A percentile compares a stretch with the other conserved stretches of the same genome.
These are phyloP conservation scores for Pseudomyrmex sp. DNA, from an alignment of 1,140 invertebrate species.

Conservation along the genomic window DNA sequence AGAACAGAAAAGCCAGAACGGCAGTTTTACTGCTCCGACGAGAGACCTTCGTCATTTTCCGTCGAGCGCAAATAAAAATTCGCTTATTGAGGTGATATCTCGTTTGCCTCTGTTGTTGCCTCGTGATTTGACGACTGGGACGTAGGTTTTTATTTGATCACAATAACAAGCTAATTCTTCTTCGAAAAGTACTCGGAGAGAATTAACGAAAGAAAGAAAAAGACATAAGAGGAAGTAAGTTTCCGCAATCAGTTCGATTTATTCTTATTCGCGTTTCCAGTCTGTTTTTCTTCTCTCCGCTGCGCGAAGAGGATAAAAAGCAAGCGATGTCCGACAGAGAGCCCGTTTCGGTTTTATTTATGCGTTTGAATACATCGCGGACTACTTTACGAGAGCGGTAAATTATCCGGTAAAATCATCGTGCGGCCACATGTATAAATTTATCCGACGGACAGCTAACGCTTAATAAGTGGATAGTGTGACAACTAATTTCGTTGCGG, in stretches of 20 bases:
- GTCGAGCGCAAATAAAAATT: constrained; percentile 12
- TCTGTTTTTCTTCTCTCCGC: not conserved
- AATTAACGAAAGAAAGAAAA: not conserved
- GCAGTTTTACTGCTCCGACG: constrained; percentile 16
- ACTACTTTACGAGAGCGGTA: constrained; percentile 49
- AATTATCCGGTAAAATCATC: constrained; percentile 52
- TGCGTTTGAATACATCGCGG: constrained; percentile 30
- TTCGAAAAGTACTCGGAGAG: not conserved
- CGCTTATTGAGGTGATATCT: not conserved
- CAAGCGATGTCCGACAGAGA: not conserved
- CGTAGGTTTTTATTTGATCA: too few relatives aligned
- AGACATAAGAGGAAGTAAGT: not conserved
- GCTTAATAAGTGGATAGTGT: constrained; percentile 48
- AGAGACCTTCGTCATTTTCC: not conserved
- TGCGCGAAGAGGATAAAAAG: not conserved
- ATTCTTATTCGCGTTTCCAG: not conserved
- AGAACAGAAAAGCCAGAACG: not conserved
- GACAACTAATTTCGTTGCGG: constrained; percentile 30
- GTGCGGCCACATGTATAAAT: constrained; percentile 33
- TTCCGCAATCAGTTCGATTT: not conserved
- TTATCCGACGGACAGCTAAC: constrained; percentile 29
- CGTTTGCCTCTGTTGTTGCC: not conserved
- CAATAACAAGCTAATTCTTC: too few relatives aligned
- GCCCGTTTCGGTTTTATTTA: constrained; percentile 39
- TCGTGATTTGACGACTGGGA: not conserved